These are phyloP conservation scores for Anhinga anhinga DNA, from an alignment of 2,113 vertebrate species.

Conservation along the genomic window DNA sequence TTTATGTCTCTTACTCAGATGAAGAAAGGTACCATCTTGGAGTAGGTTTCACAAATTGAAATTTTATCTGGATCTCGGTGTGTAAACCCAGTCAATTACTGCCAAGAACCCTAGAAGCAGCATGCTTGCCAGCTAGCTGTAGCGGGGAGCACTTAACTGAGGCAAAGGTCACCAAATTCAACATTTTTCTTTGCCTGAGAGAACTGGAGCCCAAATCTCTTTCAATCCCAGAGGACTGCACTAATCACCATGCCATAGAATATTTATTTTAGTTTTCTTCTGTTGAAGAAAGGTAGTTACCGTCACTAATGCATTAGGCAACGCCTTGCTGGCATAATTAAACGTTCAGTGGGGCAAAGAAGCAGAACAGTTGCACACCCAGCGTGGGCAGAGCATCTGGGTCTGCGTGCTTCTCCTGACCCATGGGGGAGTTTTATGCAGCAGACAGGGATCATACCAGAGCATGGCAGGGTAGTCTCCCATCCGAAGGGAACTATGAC, in stretches of 20 bases:
- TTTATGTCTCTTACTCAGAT: neutral
- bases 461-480: neutral
- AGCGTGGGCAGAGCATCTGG: neutral
- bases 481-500: neutral
- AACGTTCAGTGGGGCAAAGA: neutral
- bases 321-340: neutral
- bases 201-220: neutral
- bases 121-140: neutral
- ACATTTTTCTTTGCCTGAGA: neutral
- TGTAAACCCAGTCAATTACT: neutral
- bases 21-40: neutral
- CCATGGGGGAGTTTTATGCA: fast-evolving
- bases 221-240: neutral
- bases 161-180: neutral
- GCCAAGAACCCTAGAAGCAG: neutral
- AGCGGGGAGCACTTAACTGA: neutral
- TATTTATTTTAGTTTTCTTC: neutral
- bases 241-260: neutral
- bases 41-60: neutral
- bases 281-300: neutral
- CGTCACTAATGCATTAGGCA: neutral
- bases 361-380: neutral
- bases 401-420: neutral
- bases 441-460: neutral
- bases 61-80: neutral